Conservation (phyloP, 2,113 vertebrate genomes). For the Oreocharis arfaki region DNA sequence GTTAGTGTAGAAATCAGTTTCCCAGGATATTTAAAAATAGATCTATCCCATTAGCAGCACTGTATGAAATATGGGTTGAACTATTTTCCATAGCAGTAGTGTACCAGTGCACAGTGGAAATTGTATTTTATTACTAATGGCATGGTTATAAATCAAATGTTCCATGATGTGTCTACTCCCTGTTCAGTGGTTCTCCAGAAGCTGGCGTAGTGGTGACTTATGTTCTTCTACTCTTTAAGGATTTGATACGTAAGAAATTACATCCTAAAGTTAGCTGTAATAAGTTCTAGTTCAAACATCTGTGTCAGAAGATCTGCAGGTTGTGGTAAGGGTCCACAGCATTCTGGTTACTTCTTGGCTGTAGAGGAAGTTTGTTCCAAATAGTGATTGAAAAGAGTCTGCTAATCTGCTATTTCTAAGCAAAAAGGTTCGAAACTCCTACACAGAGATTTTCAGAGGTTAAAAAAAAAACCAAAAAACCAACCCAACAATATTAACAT, state of each 20-base stretch:
- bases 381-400: neutral
- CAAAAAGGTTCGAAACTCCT: neutral
- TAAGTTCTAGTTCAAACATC: neutral
- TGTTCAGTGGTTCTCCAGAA: neutral
- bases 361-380: neutral
- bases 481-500: fast-evolving
- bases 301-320: neutral
- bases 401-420: neutral
- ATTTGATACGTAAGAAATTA: neutral
- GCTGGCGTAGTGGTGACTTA: neutral
- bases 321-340: neutral
- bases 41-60: neutral
- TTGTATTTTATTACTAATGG: neutral
- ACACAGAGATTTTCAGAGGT: neutral
- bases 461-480: neutral
- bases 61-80: neutral
- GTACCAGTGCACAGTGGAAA: neutral
- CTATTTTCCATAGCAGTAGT: neutral
- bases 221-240: neutral
- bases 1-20: neutral
- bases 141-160: neutral
- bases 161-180: neutral
- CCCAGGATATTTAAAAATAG: neutral
- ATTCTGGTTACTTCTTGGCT: neutral
- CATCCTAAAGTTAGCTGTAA: neutral